Conservation (phyloP, 2,113 vertebrate species). For the Eulemur macaco region DNA sequence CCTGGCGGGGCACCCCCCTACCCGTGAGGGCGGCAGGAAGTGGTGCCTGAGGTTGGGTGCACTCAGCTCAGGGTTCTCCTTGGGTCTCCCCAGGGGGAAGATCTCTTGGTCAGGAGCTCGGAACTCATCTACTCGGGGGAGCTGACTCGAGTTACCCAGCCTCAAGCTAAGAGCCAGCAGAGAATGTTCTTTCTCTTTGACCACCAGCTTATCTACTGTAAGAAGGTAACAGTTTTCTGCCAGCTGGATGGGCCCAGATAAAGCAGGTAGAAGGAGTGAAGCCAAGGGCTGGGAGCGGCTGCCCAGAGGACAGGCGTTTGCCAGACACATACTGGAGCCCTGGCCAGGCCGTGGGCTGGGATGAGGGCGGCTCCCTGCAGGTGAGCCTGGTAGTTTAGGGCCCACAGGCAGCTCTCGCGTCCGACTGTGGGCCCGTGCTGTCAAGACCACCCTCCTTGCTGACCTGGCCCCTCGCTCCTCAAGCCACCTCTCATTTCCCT, state of each 20-base stretch:
- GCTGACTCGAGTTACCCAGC: conserved; percentile 92
- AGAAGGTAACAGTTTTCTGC: conserved; percentile 88
- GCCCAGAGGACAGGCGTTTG: neutral
- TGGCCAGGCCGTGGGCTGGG: neutral
- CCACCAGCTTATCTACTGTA: conserved; percentile 97
- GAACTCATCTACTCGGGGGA: conserved; percentile 97
- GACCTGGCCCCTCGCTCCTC: neutral
- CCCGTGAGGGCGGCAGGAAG: neutral
- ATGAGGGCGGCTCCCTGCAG: neutral
- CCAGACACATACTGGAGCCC: neutral
- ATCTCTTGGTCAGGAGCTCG: conserved; percentile 94
- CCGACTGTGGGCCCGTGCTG: neutral
- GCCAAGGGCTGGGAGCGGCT: neutral
- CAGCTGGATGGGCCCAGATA: neutral
- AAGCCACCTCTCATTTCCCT: neutral
- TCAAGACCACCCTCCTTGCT: neutral
- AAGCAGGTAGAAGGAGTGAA: neutral
- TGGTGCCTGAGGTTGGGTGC: neutral
- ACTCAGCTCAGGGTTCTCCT: neutral
- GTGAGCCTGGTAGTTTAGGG: neutral
- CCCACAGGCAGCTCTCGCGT: neutral
- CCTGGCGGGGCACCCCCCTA: too few species aligned
- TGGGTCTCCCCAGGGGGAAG: conserved; percentile 89
- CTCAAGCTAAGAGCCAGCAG: conserved; percentile 95
- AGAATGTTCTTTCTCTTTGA: conserved; percentile 98